Base-by-base conservation (phyloP, 2,888 invertebrate genomes). In the Trichogramma dendrolimi region DNA sequence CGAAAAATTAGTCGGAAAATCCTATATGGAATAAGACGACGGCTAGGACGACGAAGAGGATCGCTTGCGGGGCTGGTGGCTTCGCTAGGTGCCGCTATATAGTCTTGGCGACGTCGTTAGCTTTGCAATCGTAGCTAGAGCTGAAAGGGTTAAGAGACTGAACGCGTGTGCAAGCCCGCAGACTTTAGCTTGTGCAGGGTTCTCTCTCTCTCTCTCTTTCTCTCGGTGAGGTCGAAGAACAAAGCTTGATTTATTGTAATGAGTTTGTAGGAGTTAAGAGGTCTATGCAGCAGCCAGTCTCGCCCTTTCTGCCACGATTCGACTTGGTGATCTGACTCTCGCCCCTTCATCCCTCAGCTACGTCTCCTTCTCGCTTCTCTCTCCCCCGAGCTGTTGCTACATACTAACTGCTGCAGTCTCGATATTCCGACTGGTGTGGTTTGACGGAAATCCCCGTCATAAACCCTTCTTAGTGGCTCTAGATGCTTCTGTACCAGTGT, bases 191-290 rank as follows among this genome's bases (percentile, higher is more conserved):
- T 68, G 70, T 71, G 73, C 73, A 71, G 64, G 72, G 70, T 63
- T 68, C 67, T 70, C 68, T 44, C 46, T 46, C 46, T 46, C 46
- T 46, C n/a, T 46, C 46, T 46, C 46, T 46, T n/a, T 10, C 8
- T 8, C n/a, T 46, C 8, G 8, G n/a, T 10, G 67, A 66, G 72
- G 71, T 72, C 75, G 78, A 75, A 75, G 79, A 78, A 79, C 78
- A 79, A 79, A 79, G 78, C 79, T 79, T 79, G 79, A 78, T 79
- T 79, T 78, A 79, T 79, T 78, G 78, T 79, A 79, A 79, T 78
- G 79, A 79, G 79, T 79, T 79, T 78, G 77, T 73, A 71, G 77
- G 77, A 78, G 78, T 79, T 79, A 77, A 78, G 78, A 78, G 79
- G 76, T 72, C 73, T 70, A 67, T 68, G 65, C 63, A 67, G 60